Percentiles rank a stretch among this genome's conserved stretches.
Conservation (phyloP, 2,113 vertebrate genomes). For the Varanus komodoensis region DNA sequence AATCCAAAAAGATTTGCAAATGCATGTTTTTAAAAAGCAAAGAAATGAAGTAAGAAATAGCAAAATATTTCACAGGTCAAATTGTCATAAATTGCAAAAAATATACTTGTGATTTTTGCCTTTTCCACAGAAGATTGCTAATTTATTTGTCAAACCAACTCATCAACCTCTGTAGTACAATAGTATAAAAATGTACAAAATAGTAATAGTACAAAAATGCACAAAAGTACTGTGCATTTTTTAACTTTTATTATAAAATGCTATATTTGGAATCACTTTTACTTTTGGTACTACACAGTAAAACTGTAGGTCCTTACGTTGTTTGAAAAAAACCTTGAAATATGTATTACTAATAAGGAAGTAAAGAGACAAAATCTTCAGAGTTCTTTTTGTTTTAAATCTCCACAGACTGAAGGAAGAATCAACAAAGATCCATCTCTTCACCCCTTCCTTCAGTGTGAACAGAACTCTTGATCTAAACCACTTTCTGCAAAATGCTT, state of each 20-base stretch:
- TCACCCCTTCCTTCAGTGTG: not conserved
- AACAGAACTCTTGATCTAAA: not conserved
- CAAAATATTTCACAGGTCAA: not conserved
- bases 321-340: not conserved
- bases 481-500: not conserved
- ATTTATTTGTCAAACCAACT: not conserved
- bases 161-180: not conserved
- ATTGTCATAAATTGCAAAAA: not conserved
- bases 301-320: not conserved
- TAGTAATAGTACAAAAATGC: too few relatives aligned
- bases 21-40: constrained; percentile 4
- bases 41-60: constrained; percentile 43
- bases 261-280: not conserved
- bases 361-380: not conserved
- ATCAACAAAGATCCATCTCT: not conserved
- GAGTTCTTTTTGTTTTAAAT: not conserved
- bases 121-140: not conserved
- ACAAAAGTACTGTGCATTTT: too few relatives aligned
- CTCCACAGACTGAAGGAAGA: not conserved
- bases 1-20: not conserved
- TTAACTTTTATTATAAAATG: not conserved
- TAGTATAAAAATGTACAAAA: not conserved
- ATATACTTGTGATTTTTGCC: not conserved
- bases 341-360: not conserved
- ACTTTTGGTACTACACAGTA: not conserved